Conservation (phyloP, 2,888 invertebrate genomes). For the Nudaria mundana region DNA sequence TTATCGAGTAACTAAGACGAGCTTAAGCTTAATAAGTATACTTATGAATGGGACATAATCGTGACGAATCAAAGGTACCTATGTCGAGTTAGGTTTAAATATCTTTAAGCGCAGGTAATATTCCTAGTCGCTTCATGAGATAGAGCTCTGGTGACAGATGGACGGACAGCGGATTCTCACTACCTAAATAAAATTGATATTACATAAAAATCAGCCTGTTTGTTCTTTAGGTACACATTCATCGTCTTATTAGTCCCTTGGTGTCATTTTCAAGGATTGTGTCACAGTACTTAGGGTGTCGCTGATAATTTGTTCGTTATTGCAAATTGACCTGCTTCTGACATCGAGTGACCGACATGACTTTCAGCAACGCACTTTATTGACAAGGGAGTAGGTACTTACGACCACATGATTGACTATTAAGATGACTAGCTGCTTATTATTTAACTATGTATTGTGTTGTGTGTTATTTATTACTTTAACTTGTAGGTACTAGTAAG, state of each 20-base stretch:
- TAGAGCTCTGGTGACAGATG: no score
- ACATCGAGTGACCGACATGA: conserved; percentile 28
- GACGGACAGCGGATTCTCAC: no score
- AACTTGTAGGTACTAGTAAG: no score
- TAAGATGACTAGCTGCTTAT: background rate
- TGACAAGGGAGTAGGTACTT: conserved; percentile 34
- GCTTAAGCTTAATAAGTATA: no score
- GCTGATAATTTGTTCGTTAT: conserved; percentile 40
- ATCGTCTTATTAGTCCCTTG: conserved; percentile 6
- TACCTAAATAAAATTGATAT: background rate
- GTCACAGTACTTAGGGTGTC: conserved; percentile 10
- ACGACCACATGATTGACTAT: conserved; percentile 32
- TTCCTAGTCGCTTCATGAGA: no score
- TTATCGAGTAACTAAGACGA: no score
- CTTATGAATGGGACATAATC: no score
- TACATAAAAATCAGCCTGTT: background rate
- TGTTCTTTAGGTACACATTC: background rate
- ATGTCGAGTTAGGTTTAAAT: no score
- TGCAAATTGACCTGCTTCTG: conserved; percentile 62
- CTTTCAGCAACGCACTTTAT: conserved; percentile 31
- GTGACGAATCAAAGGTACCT: no score
- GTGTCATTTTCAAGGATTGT: conserved; percentile 10
- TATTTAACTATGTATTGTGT: no score
- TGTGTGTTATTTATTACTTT: no score
- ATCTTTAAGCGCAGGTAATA: no score